Conservation (phyloP, 2,113 vertebrate species). For the Calonectris borealis region DNA sequence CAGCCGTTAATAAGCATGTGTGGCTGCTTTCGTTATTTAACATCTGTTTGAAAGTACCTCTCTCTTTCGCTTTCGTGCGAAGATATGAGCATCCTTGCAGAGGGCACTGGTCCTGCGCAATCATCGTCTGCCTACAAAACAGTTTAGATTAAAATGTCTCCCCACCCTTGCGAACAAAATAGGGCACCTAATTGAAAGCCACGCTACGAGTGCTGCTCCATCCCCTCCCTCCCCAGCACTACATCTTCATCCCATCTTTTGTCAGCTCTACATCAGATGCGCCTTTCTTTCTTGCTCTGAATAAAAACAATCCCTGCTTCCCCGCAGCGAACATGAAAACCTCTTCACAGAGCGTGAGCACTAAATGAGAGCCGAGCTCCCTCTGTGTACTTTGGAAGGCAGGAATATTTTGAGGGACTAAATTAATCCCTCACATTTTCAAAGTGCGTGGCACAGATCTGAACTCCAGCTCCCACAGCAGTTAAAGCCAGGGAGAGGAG, state of each 20-base stretch:
- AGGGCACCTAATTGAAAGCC: conserved; percentile 41
- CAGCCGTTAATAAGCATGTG: neutral
- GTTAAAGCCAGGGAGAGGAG: neutral
- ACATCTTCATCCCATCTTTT: conserved; percentile 1
- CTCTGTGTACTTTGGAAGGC: neutral
- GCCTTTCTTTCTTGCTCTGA: neutral
- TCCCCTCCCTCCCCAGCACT: neutral
- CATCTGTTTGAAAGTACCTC: neutral
- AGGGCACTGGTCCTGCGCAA: neutral
- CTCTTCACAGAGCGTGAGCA: neutral
- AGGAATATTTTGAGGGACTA: neutral
- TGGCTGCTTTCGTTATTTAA: conserved; percentile 12
- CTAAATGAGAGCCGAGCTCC: neutral
- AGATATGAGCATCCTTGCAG: neutral
- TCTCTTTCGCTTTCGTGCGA: neutral
- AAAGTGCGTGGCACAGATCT: neutral
- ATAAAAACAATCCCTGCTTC: conserved; percentile 19
- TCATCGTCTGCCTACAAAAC: neutral
- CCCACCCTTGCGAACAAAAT: neutral
- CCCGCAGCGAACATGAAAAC: neutral
- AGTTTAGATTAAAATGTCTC: neutral
- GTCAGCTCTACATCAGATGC: neutral
- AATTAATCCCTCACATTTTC: conserved; percentile 36
- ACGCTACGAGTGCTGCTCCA: neutral
- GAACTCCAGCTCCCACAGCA: neutral